Evolutionary conservation across 2,113 vertebrate genomes (phyloP).

Genomic region (Rhinopithecus roxellana): DNA sequence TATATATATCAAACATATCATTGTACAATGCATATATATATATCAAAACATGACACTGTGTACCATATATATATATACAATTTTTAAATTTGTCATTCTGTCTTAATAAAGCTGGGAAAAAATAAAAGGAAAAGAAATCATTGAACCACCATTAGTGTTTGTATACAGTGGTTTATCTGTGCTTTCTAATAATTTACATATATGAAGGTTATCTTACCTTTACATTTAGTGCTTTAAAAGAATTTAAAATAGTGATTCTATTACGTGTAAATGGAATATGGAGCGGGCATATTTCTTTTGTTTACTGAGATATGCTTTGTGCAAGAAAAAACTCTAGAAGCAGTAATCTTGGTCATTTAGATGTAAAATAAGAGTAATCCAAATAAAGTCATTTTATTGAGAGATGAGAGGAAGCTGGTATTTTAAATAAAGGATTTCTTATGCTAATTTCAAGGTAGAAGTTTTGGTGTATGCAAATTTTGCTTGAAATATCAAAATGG

Average conservation of each 20-base stretch:
- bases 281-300: not conserved
- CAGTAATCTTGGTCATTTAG: conserved; percentile 11
- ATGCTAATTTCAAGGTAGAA: conserved; percentile 22
- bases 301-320: not conserved
- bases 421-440: not conserved
- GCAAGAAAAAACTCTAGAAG: not conserved
- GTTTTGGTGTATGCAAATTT: not conserved
- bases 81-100: not conserved
- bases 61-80: not conserved
- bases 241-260: not conserved
- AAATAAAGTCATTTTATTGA: conserved; percentile 17
- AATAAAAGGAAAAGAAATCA: not conserved
- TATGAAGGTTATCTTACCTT: not conserved
- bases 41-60: not conserved
- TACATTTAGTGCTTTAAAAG: conserved; percentile 40
- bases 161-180: not conserved
- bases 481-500: not conserved
- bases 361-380: not conserved
- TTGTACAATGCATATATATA: not conserved
- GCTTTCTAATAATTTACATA: conserved; percentile 20
- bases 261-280: not conserved
- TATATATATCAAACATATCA: not conserved
- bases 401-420: not conserved
- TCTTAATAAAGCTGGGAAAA: not conserved
- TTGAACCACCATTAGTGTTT: not conserved